A percentile compares a stretch with the other conserved stretches of the same genome.
Evolutionary conservation across 92 coral and sea anemone species (phyloP).

Genomic region (Epizoanthus stellaris): DNA sequence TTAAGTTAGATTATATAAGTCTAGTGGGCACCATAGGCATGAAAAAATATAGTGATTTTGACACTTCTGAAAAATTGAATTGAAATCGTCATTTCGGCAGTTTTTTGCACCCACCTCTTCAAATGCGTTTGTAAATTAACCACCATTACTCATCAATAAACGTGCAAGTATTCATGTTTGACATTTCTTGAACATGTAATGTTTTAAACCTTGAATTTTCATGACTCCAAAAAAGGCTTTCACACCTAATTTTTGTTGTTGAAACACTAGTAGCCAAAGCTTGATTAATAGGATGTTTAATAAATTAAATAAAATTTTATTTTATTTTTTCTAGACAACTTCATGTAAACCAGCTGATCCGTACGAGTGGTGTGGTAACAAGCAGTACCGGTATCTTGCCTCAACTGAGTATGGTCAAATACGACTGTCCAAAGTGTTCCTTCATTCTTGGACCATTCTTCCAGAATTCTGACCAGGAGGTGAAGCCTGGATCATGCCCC

Average conservation of each 20-base stretch:
- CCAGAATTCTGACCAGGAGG: slow-evolving; percentile 92
- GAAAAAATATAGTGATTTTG: too few relatives aligned
- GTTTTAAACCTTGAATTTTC: too few relatives aligned
- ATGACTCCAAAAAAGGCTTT: too few relatives aligned
- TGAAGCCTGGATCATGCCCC: slow-evolving; percentile 96
- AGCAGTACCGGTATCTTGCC: slow-evolving; percentile 98
- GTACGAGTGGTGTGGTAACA: slow-evolving; percentile 97
- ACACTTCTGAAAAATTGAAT: too few relatives aligned
- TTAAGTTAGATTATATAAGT: too few relatives aligned
- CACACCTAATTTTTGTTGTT: too few relatives aligned
- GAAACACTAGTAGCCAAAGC: neutral
- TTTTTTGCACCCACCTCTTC: too few relatives aligned
- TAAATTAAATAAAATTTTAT: neutral
- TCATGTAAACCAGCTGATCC: slow-evolving; percentile 94
- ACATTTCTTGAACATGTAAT: too few relatives aligned
- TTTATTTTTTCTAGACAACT: slow-evolving; percentile 77
- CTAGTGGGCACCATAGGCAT: too few relatives aligned
- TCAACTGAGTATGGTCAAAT: slow-evolving; percentile 96
- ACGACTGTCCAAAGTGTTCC: slow-evolving; percentile 95
- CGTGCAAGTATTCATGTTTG: too few relatives aligned
- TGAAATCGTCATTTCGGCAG: too few relatives aligned
- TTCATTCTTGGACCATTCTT: slow-evolving; percentile 94
- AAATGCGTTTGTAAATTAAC: too few relatives aligned
- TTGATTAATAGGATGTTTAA: neutral
- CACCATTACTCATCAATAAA: neutral